These are phyloP conservation scores for Marmota flaviventris DNA, from an alignment of 2,113 vertebrate genomes.

Conservation along the genomic window DNA sequence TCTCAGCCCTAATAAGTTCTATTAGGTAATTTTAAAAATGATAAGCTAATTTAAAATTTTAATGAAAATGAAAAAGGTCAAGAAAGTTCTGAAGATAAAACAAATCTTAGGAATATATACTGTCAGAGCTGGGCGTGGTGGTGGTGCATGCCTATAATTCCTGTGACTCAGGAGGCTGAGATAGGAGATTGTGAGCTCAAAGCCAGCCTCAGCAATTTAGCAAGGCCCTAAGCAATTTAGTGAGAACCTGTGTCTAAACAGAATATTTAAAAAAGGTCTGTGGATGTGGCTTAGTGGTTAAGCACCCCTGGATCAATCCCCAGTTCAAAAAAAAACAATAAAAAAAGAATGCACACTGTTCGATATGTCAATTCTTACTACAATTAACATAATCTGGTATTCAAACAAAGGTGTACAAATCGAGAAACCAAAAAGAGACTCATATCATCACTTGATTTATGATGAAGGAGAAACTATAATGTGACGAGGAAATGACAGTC, in stretches of 20 bases:
- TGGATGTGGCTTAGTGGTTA: too few species aligned
- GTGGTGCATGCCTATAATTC: too few species aligned
- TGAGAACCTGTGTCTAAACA: too few species aligned
- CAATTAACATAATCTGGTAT: neutral
- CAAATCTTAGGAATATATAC: neutral
- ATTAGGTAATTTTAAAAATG: slow-evolving; percentile 21
- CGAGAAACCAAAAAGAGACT: neutral
- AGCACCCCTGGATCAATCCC: too few species aligned
- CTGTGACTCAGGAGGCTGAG: too few species aligned
- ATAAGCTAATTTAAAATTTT: slow-evolving; percentile 5
- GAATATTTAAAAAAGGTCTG: too few species aligned
- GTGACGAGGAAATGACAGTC: neutral
- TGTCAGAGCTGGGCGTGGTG: neutral
- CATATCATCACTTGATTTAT: neutral
- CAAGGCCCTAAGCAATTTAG: too few species aligned
- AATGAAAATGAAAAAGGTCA: neutral
- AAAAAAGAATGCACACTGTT: neutral
- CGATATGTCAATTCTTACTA: neutral
- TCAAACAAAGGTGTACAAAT: neutral
- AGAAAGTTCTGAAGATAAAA: slow-evolving; percentile 23
- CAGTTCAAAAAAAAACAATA: too few species aligned
- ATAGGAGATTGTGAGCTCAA: too few species aligned
- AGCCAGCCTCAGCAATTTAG: too few species aligned
- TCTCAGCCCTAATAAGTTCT: neutral
- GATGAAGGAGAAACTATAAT: neutral